Evolutionary conservation across 2,797 vertebrate genomes (phyloP).

Genomic region (Strix occidentalis): DNA sequence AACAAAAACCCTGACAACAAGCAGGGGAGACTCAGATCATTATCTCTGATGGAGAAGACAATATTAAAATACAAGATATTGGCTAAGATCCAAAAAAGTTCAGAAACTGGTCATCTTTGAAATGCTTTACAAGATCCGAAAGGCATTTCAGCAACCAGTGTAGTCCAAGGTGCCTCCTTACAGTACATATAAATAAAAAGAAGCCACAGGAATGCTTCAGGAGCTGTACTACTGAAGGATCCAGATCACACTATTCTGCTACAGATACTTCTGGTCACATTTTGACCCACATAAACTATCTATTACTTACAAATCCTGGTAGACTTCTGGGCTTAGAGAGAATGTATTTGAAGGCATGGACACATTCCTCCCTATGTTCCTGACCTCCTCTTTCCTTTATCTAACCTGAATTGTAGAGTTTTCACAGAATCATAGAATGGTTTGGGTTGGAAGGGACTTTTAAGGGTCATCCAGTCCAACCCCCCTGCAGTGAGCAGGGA

Average conservation of each 20-base stretch:
- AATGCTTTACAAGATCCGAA: background rate
- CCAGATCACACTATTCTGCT: background rate
- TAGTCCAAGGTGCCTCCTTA: background rate
- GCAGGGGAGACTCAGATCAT: background rate
- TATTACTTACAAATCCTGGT: background rate
- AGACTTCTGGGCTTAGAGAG: background rate
- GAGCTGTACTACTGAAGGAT: background rate
- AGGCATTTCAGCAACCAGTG: background rate
- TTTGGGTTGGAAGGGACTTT: background rate
- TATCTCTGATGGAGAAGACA: background rate
- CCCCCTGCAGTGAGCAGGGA: background rate
- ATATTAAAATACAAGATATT: background rate
- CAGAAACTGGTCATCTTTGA: background rate
- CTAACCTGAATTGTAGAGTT: background rate
- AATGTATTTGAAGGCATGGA: background rate
- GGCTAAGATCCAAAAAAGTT: background rate
- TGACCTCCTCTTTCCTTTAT: background rate
- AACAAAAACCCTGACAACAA: slow-evolving; percentile 10
- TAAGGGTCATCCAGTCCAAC: background rate
- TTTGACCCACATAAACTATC: background rate
- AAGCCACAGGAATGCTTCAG: background rate
- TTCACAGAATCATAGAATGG: background rate
- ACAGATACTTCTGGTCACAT: background rate
- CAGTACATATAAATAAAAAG: background rate
- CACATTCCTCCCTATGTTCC: background rate